Evolutionary conservation across 2,797 vertebrate species (phyloP), one percentile per base, ranked within the genome.

Genomic region (Pempheris klunzingeri): DNA sequence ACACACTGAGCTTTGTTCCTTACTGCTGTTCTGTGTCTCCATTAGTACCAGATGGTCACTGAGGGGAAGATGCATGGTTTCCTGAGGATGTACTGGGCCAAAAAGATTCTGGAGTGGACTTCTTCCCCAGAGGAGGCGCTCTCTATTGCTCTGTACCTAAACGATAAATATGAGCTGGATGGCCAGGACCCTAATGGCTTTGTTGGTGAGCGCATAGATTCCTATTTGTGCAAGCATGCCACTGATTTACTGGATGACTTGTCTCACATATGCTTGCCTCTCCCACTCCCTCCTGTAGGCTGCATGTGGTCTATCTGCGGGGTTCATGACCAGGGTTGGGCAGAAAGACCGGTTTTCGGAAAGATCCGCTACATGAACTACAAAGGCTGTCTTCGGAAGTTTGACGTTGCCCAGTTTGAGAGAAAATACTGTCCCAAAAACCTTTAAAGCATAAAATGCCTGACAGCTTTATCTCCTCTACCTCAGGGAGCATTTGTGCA

Each of bases 281-380:
- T n/a, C 9, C 5, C 7, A 1, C 62, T 22, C 0, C 1, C 41
- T 66, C 47, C 22, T 0, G 4, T 75, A 97, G 97, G 97, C 39
- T 98, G 97, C 50, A 97, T 98, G 93, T 98, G 97, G 97, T 97
- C 97, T 53, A 94, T 98, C 57, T 98, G 97, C 0, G 97, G 97
- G 36, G 93, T 96, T 79, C 97, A 98, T 0, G 97, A 98, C 89
- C 96, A 95, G 60, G 97, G 96, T 78, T 98, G 97, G 97, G 81
- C 83, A 0, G 97, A 97, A 85, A 94, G 97, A 17, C 78, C 87
- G 0, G 0, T 98, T 30, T 98, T 97, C 0, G 97, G 97, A 2
- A 98, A 98, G 91, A 96, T 98, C 74, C 96, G 96, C 75, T 98
- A 95, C 93, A 98, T 98, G 97, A 98, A 97, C 91, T 98, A 98